phyloP scores from a whole-genome alignment of 2,888 invertebrate genomes.

The Lasius fuliginosus region DNA sequence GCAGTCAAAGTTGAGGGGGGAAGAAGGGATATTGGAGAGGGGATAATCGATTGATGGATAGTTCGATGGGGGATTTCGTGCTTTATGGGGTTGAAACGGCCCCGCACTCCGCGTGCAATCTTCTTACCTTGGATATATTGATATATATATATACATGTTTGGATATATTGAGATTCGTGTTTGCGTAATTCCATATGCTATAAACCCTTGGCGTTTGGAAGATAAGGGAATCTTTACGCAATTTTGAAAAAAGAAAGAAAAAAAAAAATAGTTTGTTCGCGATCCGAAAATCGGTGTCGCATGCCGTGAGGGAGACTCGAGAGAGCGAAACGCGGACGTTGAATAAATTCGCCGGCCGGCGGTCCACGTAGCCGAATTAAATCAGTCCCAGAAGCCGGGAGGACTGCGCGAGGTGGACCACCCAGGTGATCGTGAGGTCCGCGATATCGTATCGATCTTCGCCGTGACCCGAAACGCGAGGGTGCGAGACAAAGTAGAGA shows the following conservation, averaged over 20 bases:
- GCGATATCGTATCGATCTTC: constrained; percentile 78
- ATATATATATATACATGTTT: background rate
- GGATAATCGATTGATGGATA: constrained; percentile 50
- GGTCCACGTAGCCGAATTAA: constrained; percentile 55
- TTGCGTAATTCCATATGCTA: background rate
- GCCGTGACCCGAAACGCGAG: constrained; percentile 63
- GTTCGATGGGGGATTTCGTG: constrained; percentile 22
- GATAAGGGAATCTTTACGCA: background rate
- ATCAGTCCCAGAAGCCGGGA: constrained; percentile 46
- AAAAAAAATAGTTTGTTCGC: background rate
- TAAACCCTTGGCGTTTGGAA: background rate
- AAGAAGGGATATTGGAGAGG: no score
- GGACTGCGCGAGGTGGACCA: constrained; percentile 62
- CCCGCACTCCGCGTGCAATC: background rate
- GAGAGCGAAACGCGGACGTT: background rate
- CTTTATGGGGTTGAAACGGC: constrained; percentile 5
- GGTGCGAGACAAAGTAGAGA: background rate
- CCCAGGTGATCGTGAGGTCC: constrained; percentile 73
- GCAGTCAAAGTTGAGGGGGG: background rate
- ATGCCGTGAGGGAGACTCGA: constrained; percentile 7
- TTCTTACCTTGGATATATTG: constrained; percentile 4
- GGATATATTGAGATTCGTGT: background rate
- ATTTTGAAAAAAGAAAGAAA: background rate
- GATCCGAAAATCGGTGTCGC: background rate
- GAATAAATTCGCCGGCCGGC: constrained; percentile 34